Conservation (phyloP, 2,113 vertebrate genomes). For the Psephotus haematonotus region DNA sequence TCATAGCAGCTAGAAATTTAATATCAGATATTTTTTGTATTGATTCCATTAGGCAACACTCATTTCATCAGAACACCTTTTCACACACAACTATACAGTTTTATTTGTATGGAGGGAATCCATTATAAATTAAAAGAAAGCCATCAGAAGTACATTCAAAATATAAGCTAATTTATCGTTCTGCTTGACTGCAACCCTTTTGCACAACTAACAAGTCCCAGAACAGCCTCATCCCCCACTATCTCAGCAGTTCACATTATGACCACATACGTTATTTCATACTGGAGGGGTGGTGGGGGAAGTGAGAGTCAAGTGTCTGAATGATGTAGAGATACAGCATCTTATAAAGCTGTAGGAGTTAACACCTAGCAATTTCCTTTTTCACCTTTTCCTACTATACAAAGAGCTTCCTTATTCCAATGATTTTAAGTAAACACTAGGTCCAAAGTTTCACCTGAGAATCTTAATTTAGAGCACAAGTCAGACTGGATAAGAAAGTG, state of each 20-base stretch:
- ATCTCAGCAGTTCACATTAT: not conserved
- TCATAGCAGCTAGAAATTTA: conserved; percentile 53
- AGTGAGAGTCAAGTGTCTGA: not conserved
- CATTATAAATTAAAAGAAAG: not conserved
- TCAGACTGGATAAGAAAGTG: not conserved
- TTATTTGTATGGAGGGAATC: not conserved
- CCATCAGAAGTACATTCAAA: not conserved
- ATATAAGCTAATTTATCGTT: not conserved
- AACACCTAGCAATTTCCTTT: not conserved
- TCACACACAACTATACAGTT: not conserved
- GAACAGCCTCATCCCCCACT: not conserved
- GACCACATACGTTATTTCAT: not conserved
- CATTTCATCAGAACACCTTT: conserved; percentile 27
- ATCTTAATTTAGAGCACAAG: not conserved
- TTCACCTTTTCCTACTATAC: not conserved
- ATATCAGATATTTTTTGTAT: conserved; percentile 52
- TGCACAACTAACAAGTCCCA: not conserved
- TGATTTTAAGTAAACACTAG: not conserved
- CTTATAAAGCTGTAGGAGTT: not conserved
- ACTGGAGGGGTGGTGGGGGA: not conserved
- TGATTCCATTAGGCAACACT: conserved; percentile 63
- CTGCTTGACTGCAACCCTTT: not conserved
- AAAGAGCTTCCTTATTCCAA: not conserved
- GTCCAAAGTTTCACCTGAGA: not conserved
- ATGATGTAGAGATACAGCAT: not conserved